Evolutionary conservation across 2,113 vertebrate species (phyloP).

Genomic region (Dromas ardeola): DNA sequence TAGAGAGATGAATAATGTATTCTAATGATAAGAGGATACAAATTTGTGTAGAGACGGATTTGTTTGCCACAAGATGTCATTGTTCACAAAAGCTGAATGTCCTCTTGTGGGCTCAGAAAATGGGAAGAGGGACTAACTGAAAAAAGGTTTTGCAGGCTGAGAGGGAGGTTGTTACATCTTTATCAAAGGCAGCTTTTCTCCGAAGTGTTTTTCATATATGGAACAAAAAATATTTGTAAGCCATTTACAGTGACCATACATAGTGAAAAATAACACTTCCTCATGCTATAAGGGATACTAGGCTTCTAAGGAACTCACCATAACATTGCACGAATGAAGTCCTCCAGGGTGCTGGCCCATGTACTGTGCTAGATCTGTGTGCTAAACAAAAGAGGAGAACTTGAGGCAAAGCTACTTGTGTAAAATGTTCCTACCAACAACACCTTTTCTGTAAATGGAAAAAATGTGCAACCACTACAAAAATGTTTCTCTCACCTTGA

Average conservation of each 20-base stretch:
- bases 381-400: conserved; percentile 68
- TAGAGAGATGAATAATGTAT: background rate
- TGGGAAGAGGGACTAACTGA: background rate
- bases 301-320: conserved; percentile 72
- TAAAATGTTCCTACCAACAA: background rate
- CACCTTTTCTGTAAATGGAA: background rate
- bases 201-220: background rate
- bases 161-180: background rate
- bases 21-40: background rate
- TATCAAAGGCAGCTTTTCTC: background rate
- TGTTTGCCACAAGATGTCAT: conserved; percentile 7
- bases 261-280: background rate
- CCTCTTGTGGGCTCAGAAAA: background rate
- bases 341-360: conserved; percentile 89
- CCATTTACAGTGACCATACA: background rate
- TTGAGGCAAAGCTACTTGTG: background rate
- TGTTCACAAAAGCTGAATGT: background rate
- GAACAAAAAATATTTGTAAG: background rate
- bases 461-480: background rate
- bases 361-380: conserved; percentile 89
- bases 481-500: background rate
- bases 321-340: conserved; percentile 81
- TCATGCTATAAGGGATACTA: background rate
- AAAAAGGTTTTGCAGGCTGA: background rate
- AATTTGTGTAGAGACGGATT: background rate